Evolutionary conservation across 2,888 invertebrate species (phyloP), one percentile per base, ranked within the genome.

Genomic region (Erebia palarica): DNA sequence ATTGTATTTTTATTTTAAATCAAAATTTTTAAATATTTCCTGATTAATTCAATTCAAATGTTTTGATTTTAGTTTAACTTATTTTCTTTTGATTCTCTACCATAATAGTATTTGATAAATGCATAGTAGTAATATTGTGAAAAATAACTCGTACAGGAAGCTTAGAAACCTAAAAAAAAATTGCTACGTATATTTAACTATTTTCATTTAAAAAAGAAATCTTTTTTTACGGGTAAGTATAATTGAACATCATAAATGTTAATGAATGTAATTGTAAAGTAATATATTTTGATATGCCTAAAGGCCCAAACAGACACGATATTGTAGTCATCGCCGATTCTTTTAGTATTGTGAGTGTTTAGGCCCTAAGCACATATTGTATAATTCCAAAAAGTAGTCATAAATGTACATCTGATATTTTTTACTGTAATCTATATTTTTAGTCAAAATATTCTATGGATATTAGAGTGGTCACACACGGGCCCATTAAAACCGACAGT

Each of bases 401-500:
- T 58, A 36, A 58, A 57, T 57, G 21, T 57, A 21, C 53, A 53
- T 53, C 53, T 55, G 55, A 55, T 55, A 55, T 55, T 55, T 55
- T 51, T 55, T 16, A 18, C 13, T 11, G 11, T 47, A 47, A 4
- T 47, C 36, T 36, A 36, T 36, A 36, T 36, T 36, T 36, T 36
- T 36, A 36, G 36, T 36, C 36, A 7, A 36, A 36, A 36, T 36
- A 36, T 36, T 36, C 36, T 36, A 7, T 36, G 5, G 36, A 36
- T 36, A 36, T 36, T 36, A 36, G 7, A 36, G 36, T 36, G 36
- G 36, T 7, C 36, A 36, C 7, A 36, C 36, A 36, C 36, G 36
- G 36, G 36, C 36, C 36, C 36, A 5, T 36, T 36, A 36, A 7
- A 36, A 7, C 36, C 0, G 36, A 7, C 7, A 36, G 0, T 36